These are phyloP conservation scores for Phoebastria nigripes DNA, from an alignment of 2,797 vertebrate species.

Conservation along the genomic window DNA sequence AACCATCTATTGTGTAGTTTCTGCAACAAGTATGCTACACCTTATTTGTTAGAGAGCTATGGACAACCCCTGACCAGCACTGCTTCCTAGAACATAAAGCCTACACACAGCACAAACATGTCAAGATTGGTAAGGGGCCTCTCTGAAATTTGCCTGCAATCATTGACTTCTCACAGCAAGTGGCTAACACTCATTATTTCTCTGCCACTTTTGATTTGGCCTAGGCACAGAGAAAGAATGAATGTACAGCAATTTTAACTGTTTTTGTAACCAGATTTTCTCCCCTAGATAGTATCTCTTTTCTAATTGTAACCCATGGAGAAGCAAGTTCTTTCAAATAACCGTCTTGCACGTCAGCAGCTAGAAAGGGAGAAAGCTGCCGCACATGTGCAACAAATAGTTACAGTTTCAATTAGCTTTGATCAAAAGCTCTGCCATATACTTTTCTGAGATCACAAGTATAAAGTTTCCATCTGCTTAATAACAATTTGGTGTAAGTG, in stretches of 20 bases:
- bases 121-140: rapidly evolving
- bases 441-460: background rate
- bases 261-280: background rate
- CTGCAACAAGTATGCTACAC: background rate
- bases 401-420: background rate
- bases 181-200: background rate
- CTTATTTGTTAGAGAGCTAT: background rate
- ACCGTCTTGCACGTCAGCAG: background rate
- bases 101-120: rapidly evolving
- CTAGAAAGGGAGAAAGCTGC: background rate
- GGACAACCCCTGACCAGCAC: background rate
- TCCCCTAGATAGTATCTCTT: background rate
- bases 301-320: background rate
- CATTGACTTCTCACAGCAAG: background rate
- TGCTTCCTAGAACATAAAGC: background rate
- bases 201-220: background rate
- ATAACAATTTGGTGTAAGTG: constrained; percentile 1
- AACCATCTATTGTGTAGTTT: background rate
- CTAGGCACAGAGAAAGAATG: background rate
- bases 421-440: background rate
- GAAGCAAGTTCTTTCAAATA: background rate
- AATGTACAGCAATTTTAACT: background rate
- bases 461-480: constrained; percentile 14
- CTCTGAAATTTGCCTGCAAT: background rate
- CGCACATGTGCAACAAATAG: background rate